Conservation (phyloP, 2,797 vertebrate species). For the Manis crassicaudata region DNA sequence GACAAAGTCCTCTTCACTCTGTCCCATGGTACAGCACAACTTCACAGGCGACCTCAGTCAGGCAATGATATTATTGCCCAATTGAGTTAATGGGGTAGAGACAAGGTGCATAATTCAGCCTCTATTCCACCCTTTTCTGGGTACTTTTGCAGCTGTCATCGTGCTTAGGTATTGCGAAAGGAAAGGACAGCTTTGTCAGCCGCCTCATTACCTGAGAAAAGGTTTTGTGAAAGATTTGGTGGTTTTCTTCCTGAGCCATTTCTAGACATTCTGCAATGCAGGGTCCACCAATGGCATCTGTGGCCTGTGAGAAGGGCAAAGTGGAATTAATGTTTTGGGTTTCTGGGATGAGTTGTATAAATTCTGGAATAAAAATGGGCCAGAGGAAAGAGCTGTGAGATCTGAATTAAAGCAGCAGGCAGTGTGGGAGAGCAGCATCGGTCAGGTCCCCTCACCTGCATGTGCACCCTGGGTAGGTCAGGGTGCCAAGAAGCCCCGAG, state of each 20-base stretch:
- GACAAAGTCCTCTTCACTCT: constrained; percentile 42
- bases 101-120: constrained; percentile 61
- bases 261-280: not conserved
- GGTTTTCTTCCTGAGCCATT: not conserved
- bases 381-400: not conserved
- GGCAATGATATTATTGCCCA: constrained; percentile 64
- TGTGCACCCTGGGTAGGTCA: fast-evolving
- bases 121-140: constrained; percentile 50
- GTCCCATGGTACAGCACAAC: constrained; percentile 55
- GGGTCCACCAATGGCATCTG: fast-evolving
- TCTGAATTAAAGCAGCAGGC: not conserved
- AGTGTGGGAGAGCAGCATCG: fast-evolving
- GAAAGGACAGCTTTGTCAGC: not conserved
- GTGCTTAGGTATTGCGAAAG: not conserved
- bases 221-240: not conserved
- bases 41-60: constrained; percentile 56
- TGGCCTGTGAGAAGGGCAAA: fast-evolving
- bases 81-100: constrained; percentile 75
- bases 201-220: not conserved
- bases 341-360: not conserved
- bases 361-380: fast-evolving
- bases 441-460: fast-evolving
- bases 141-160: constrained; percentile 50
- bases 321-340: not conserved
- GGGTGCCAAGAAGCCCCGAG: not conserved